Evolutionary conservation across 2,888 invertebrate genomes (phyloP), one percentile per base, ranked within the genome.

Genomic region (Incurvaria masculella): DNA sequence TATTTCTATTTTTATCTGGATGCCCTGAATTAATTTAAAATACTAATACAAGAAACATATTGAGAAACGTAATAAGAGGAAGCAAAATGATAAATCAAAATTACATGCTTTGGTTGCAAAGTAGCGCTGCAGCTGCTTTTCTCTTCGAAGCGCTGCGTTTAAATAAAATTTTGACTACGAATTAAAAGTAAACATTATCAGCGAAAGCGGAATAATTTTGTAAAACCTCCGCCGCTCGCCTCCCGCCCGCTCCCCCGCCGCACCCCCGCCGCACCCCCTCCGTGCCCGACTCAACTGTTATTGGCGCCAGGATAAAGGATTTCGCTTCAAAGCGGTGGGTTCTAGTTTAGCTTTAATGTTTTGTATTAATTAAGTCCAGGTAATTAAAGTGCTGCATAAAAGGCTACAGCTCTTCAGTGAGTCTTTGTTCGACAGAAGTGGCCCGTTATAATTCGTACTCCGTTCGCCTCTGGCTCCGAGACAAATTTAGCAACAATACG

Each of bases 291-390:
- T 33, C 14, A 14, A 33, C 6, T 33, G 33, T 33, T 33, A 33
- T 33, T 33, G 33, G 33, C 33, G 33, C 33, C 33, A 8, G 33
- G 33, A 33, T 33, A 33, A 33, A 33, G 33, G 33, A 33, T 33
- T 33, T 33, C 33, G 8, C 33, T 33, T 33, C 33, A 33, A 33
- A 33, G 33, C 33, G 8, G 11, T n/a, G 14, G 33, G 33, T 33
- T 57, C 60, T 53, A 33, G 42, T 55, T 55, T 68, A 68, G 63
- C 48, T 49, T 61, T 64, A 67, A 72, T 69, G 72, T 69, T 72
- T 71, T 68, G 69, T 71, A 72, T 72, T 72, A 72, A 72, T 72
- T 72, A 68, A 68, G 62, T 72, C 62, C 44, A 72, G 65, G 71
- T 75, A 78, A 76, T 75, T 71, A 68, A 70, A 68, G 66, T 33